These are phyloP conservation scores for Adineta ricciae DNA, from an alignment of 2,888 invertebrate species.

Conservation along the genomic window DNA sequence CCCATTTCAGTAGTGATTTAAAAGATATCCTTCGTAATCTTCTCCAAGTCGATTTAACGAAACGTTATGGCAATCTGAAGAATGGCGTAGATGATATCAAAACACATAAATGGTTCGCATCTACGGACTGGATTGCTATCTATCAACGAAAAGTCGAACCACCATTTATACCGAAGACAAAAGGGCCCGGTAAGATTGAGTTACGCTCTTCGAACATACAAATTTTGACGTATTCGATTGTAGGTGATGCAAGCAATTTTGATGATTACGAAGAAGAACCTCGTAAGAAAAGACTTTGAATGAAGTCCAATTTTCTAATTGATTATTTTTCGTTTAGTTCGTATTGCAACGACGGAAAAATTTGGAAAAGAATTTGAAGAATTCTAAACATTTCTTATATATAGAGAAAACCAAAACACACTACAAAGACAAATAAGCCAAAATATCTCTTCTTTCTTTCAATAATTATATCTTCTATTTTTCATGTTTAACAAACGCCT, in stretches of 20 bases:
- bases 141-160: constrained; percentile 97
- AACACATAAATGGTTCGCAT: constrained; percentile 95
- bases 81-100: constrained; percentile 99
- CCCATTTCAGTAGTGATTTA: constrained; percentile 93
- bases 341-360: constrained; percentile 31
- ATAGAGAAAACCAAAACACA: neutral
- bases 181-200: constrained; percentile 61
- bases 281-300: constrained; percentile 22
- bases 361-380: constrained; percentile 34
- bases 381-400: constrained; percentile 13
- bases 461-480: neutral
- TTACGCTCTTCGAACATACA: neutral
- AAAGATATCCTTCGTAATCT: constrained; percentile 93
- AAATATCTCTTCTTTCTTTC: neutral
- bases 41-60: constrained; percentile 72
- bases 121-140: constrained; percentile 97
- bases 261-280: constrained; percentile 99
- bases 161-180: constrained; percentile 95
- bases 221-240: no score
- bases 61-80: constrained; percentile 94
- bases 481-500: neutral
- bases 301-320: neutral
- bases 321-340: neutral
- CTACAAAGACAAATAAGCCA: neutral
- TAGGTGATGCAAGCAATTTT: constrained; percentile 95